Conservation (phyloP, 2,113 vertebrate genomes). For the Formicarius rufipectus region DNA sequence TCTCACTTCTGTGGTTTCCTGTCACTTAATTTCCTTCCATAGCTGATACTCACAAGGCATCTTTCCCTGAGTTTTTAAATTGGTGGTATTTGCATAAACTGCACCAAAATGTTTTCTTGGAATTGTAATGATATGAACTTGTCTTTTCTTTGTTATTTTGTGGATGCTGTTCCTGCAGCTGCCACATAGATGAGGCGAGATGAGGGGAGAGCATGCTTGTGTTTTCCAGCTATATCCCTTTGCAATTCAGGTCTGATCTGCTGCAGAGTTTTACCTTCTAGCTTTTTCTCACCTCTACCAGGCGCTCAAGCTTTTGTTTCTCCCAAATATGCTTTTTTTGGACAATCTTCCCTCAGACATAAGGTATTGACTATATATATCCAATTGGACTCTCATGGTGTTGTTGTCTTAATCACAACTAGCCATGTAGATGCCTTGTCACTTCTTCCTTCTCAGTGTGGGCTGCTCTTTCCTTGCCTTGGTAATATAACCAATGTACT, state of each 20-base stretch:
- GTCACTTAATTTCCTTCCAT: neutral
- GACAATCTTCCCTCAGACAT: neutral
- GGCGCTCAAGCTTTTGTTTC: neutral
- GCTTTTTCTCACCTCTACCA: neutral
- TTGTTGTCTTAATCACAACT: neutral
- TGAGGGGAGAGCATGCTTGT: neutral
- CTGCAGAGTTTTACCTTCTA: neutral
- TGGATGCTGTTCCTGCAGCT: neutral
- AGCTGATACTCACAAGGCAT: neutral
- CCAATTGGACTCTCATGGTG: neutral
- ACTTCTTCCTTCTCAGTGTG: neutral
- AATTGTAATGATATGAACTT: neutral
- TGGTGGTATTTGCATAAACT: neutral
- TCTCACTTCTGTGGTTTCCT: neutral
- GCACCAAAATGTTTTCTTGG: neutral
- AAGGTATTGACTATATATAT: neutral
- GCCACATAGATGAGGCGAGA: rapidly evolving
- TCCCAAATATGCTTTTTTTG: neutral
- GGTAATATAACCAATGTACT: neutral
- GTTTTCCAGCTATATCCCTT: neutral
- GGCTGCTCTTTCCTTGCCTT: neutral
- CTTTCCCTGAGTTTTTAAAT: neutral
- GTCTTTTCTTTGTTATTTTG: neutral
- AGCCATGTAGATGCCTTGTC: neutral
- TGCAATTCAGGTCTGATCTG: neutral